Base-by-base conservation (phyloP, 2,888 invertebrate genomes). In the Pseudococcus viburni region DNA sequence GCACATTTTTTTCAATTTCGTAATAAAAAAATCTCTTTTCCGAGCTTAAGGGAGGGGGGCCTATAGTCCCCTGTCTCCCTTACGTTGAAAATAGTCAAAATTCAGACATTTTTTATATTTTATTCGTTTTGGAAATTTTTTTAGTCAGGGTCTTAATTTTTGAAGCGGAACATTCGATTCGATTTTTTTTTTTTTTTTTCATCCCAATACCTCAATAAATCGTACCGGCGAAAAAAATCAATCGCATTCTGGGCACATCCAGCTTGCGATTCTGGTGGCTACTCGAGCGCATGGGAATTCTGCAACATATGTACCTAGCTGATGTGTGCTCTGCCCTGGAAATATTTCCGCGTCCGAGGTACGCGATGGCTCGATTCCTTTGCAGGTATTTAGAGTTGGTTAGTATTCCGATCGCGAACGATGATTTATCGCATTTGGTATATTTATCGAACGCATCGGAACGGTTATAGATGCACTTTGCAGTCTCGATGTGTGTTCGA, bases 371-470 rank as follows among this genome's bases (percentile, higher is more conserved):
- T 73, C 33, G 73, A 73, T 73, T 73, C 73, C 33, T 33, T 73
- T 73, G 33, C 73, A 73, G 73, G 73, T 73, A 73, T 73, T 73
- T 33, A 33, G 33, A 73, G 33, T 73, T 33, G 73, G 73, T 73
- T 73, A 73, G 73, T 73, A 73, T 73, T 73, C 73, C 73, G 73
- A 73, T 73, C 33, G 73, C 73, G 73, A 73, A 73, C 73, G 73
- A 73, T 73, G 33, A 73, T 73, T 73, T 73, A 73, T 26, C 11
- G 33, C 33, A 33, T 33, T 59, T 4, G 59, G 59, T 59, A 59
- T 59, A 73, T 73, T 73, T 33, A 33, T 73, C 73, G 73, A 17
- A 33, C 33, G 33, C 73, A 73, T 33, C 73, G 73, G 15, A 73
- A 73, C 33, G 73, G 73, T 73, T 73, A 73, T 73, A 73, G 22